Percentiles rank a stretch among this genome's conserved stretches.
Conservation (phyloP, 2,113 vertebrate genomes). For the Loxodonta africana region DNA sequence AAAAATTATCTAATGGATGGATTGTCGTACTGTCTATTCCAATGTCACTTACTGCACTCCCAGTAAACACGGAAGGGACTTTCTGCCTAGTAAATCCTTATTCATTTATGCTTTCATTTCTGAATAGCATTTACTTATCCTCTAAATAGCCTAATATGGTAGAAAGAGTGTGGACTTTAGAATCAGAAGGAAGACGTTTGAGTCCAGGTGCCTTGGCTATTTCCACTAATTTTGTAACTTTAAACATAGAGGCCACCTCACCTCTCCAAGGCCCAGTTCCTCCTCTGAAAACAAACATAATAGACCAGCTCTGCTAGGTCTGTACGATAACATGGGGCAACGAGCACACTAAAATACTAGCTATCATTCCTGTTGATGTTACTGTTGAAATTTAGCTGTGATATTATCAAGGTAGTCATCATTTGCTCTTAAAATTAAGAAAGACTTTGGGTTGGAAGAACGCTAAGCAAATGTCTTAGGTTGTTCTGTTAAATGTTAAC, state of each 20-base stretch:
- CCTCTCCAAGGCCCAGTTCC: neutral
- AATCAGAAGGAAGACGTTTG: neutral
- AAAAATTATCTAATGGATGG: neutral
- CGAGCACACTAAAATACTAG: neutral
- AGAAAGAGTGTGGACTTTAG: neutral
- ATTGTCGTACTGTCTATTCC: neutral
- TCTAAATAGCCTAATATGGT: neutral
- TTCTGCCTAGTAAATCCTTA: neutral
- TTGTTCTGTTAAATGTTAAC: neutral
- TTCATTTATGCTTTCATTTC: neutral
- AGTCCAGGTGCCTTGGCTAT: neutral
- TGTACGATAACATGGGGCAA: neutral
- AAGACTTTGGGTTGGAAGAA: neutral
- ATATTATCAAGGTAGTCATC: neutral
- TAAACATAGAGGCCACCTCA: neutral
- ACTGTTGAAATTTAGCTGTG: neutral
- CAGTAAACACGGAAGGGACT: neutral
- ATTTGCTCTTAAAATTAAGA: neutral
- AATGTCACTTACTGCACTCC: neutral
- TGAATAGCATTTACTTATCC: neutral
- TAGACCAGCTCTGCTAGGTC: neutral
- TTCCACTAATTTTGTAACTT: neutral
- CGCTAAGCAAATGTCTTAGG: neutral
- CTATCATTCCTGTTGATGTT: fast-evolving
- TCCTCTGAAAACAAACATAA: neutral